A percentile compares a stretch with the other conserved stretches of the same genome.
Evolutionary conservation across 2,113 vertebrate species (phyloP).

Genomic region (Ivindomyrus marchei): DNA sequence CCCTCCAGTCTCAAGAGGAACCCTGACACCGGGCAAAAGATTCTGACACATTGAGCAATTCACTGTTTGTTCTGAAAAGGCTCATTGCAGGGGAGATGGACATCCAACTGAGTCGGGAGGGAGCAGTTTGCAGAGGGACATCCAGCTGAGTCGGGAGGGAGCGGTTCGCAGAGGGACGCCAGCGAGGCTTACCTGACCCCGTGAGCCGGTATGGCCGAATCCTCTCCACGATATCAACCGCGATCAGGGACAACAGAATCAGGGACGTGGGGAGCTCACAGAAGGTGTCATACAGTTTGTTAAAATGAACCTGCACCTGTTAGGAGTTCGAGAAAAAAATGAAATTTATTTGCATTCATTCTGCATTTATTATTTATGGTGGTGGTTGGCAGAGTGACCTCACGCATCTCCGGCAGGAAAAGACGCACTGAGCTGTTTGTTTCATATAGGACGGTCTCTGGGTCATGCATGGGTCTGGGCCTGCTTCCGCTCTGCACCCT

Average conservation of each 20-base stretch:
- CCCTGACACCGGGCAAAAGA: not conserved
- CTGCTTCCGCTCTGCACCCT: not conserved
- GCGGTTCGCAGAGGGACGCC: too few species aligned
- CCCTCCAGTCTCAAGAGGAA: not conserved
- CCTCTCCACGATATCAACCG: slow-evolving; percentile 66
- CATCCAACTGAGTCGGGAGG: not conserved
- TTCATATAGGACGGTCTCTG: not conserved
- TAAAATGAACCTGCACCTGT: slow-evolving; percentile 55
- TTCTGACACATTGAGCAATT: not conserved
- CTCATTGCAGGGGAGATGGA: not conserved
- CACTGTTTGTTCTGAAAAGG: not conserved
- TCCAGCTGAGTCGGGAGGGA: not conserved
- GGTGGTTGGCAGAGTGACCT: not conserved
- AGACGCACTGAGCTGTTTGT: not conserved
- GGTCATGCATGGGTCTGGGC: not conserved
- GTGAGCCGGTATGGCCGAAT: slow-evolving; percentile 58
- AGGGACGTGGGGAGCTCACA: slow-evolving; percentile 66
- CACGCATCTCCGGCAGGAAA: not conserved
- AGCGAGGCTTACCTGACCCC: slow-evolving; percentile 42
- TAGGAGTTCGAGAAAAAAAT: slow-evolving; percentile 1
- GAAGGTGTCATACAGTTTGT: slow-evolving; percentile 37
- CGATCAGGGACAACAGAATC: slow-evolving; percentile 62
- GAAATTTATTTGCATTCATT: not conserved
- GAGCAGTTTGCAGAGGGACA: not conserved
- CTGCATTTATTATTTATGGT: not conserved